Evolutionary conservation across 2,797 vertebrate genomes (phyloP).

Genomic region (Sebastes iracundus): DNA sequence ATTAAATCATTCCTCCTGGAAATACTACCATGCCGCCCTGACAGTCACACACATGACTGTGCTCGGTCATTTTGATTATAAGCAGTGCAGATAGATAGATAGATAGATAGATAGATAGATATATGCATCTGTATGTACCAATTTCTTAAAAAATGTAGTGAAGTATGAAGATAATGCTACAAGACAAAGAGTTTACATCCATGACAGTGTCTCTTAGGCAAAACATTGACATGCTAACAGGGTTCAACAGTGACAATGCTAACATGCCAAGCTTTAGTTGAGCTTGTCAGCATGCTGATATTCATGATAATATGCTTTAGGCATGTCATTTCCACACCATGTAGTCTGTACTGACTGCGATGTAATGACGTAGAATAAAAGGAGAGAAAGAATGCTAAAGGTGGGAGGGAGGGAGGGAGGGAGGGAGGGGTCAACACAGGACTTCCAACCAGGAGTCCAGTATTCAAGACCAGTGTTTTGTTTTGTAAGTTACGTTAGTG

Average conservation of each 20-base stretch:
- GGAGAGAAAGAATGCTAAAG: neutral
- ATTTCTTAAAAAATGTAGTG: neutral
- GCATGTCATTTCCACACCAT: too few relatives aligned
- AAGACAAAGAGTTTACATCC: neutral
- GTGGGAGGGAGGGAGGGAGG: neutral
- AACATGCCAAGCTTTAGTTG: neutral
- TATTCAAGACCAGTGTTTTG: neutral
- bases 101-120: constrained; percentile 11
- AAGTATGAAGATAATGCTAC: neutral
- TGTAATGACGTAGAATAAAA: neutral
- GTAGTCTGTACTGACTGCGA: neutral
- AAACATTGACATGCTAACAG: neutral
- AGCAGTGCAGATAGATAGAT: constrained; percentile 3
- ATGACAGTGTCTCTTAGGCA: neutral
- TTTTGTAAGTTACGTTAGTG: neutral
- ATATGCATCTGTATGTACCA: neutral
- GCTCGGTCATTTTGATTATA: constrained; percentile 24
- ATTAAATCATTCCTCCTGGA: constrained; percentile 74
- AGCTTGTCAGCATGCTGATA: neutral
- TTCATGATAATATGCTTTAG: neutral
- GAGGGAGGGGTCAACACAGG: too few relatives aligned
- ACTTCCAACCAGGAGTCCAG: neutral
- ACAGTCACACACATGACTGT: constrained; percentile 38
- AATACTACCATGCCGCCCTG: constrained; percentile 38
- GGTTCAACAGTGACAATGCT: neutral